These are phyloP conservation scores for Chiroxiphia lanceolata DNA, from an alignment of 2,797 vertebrate species.

Conservation along the genomic window DNA sequence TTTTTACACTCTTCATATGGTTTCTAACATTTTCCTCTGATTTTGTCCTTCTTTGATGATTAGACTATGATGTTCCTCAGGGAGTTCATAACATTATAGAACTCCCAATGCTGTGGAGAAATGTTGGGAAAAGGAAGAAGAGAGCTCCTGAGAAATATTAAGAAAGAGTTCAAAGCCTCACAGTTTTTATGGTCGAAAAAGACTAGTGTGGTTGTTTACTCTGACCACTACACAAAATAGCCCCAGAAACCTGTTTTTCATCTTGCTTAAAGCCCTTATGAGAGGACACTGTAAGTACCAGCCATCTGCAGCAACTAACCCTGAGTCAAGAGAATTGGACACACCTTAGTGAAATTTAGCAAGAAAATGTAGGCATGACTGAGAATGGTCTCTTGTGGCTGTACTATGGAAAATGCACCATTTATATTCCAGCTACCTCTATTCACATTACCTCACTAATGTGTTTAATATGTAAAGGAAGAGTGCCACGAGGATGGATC, in stretches of 20 bases:
- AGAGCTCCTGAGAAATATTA: neutral
- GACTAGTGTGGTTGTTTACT: neutral
- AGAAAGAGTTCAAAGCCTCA: slow-evolving; percentile 1
- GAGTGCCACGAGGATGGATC: neutral
- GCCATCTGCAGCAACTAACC: neutral
- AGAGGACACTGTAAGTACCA: neutral
- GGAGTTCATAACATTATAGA: neutral
- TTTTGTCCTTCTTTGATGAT: slow-evolving; percentile 21
- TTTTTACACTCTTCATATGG: neutral
- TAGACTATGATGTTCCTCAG: neutral
- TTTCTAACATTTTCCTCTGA: neutral
- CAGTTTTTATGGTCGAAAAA: neutral
- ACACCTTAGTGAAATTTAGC: neutral
- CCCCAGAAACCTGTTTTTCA: neutral
- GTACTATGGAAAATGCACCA: neutral
- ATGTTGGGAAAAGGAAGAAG: neutral
- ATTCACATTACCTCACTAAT: neutral
- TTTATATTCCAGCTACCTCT: neutral
- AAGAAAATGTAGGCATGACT: neutral
- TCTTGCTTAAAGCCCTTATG: neutral
- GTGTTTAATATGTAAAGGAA: neutral
- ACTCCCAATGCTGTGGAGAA: neutral
- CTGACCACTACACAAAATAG: neutral
- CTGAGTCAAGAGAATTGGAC: neutral
- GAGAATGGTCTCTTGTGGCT: neutral